These are phyloP conservation scores for Anneissia japonica DNA, from an alignment of 35 echinoderm and acorn worm genomes.

Conservation along the genomic window DNA sequence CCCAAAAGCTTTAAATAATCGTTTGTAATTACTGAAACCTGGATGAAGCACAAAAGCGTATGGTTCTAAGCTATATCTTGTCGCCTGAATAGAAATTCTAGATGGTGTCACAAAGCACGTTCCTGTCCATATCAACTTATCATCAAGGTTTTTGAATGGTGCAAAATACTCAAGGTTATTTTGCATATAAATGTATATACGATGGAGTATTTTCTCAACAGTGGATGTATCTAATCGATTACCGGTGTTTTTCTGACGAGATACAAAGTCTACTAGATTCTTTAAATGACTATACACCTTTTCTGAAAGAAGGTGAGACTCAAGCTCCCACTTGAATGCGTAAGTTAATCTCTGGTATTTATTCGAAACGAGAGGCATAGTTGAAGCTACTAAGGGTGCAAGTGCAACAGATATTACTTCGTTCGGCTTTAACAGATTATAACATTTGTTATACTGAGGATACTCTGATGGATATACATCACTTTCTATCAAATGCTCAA, in stretches of 20 bases:
- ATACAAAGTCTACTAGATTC: background rate
- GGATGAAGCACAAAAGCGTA: slow-evolving; percentile 8
- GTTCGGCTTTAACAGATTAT: background rate
- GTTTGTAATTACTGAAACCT: slow-evolving; percentile 3
- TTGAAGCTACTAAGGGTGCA: background rate
- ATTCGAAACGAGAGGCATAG: background rate
- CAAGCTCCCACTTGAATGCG: background rate
- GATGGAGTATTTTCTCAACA: background rate
- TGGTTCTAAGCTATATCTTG: slow-evolving; percentile 4
- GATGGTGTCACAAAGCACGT: background rate
- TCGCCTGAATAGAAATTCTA: background rate
- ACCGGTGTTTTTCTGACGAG: background rate
- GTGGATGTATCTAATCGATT: background rate
- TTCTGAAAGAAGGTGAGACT: background rate
- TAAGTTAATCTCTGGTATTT: background rate
- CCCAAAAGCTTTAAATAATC: background rate
- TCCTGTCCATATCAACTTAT: slow-evolving; percentile 12
- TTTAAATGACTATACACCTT: background rate
- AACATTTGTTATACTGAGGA: background rate
- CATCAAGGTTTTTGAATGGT: background rate
- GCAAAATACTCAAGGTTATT: background rate
- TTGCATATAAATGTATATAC: background rate
- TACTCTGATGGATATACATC: background rate
- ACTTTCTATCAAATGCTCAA: background rate
- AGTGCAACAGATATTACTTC: background rate